These are phyloP conservation scores for Colletes gigas DNA, from an alignment of 1,140 invertebrate genomes.

Conservation along the genomic window DNA sequence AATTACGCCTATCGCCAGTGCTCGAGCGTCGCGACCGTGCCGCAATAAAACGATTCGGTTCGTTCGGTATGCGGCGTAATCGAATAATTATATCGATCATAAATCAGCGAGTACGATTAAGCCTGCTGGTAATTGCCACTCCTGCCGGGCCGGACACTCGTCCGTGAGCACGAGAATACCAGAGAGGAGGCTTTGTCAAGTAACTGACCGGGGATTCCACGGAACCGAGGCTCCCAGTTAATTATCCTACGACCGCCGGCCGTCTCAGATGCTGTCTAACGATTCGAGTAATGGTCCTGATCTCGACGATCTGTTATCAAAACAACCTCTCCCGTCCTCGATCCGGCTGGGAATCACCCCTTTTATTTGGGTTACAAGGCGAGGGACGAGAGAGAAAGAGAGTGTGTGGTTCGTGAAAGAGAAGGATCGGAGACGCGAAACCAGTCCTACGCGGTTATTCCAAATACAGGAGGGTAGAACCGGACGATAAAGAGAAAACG, in stretches of 20 bases:
- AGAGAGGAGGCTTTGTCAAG: neutral
- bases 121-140: constrained; percentile 35
- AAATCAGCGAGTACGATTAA: constrained; percentile 46
- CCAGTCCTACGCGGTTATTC: constrained; percentile 38
- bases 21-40: neutral
- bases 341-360: neutral
- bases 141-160: neutral
- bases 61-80: neutral
- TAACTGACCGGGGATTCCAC: constrained; percentile 10
- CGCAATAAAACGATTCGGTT: neutral
- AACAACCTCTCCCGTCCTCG: neutral
- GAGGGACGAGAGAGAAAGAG: neutral
- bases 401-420: no score
- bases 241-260: constrained; percentile 27
- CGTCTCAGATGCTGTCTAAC: constrained; percentile 2
- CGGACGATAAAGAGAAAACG: constrained; percentile 45
- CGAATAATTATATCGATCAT: constrained; percentile 48
- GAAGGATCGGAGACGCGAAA: constrained; percentile 11
- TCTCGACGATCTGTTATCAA: constrained; percentile 16
- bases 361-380: constrained; percentile 43
- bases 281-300: constrained; percentile 21
- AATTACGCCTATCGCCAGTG: constrained; percentile 5
- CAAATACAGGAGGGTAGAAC: constrained; percentile 48
- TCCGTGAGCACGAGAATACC: neutral
- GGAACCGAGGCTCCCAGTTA: constrained; percentile 5